A percentile compares a stretch with the other conserved stretches of the same genome.
Evolutionary conservation across 2,888 invertebrate genomes (phyloP).

Genomic region (Leptinotarsa peninsularis): DNA sequence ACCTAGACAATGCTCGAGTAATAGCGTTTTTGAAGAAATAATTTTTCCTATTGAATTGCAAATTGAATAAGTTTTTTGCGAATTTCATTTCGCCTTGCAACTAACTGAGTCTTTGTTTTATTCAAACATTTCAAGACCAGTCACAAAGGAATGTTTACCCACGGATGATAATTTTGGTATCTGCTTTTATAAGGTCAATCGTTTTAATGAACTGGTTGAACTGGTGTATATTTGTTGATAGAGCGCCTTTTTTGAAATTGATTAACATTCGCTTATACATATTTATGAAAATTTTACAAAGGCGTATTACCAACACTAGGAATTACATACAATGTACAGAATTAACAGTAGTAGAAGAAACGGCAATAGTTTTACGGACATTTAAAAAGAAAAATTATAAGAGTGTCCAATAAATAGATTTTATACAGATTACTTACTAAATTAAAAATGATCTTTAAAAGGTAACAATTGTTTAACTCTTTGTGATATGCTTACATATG

Average conservation of each 20-base stretch:
- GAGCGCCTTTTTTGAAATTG: neutral
- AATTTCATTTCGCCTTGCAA: neutral
- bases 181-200: neutral
- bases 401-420: too few species aligned
- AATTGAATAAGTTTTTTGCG: neutral
- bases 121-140: neutral
- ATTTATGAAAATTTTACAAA: neutral
- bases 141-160: neutral
- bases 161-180: neutral
- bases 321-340: neutral
- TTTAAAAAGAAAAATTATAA: too few species aligned
- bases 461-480: too few species aligned
- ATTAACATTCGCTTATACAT: conserved; percentile 3
- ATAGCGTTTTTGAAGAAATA: too few species aligned
- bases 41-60: neutral
- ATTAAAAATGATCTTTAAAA: too few species aligned
- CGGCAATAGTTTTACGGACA: too few species aligned
- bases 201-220: conserved; percentile 9
- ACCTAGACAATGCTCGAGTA: too few species aligned
- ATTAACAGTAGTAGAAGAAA: too few species aligned
- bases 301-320: neutral
- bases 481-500: too few species aligned
- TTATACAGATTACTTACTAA: too few species aligned
- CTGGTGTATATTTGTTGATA: neutral
- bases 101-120: neutral